Base-by-base conservation (phyloP, 2,797 vertebrate genomes). In the Pygocentrus nattereri region DNA sequence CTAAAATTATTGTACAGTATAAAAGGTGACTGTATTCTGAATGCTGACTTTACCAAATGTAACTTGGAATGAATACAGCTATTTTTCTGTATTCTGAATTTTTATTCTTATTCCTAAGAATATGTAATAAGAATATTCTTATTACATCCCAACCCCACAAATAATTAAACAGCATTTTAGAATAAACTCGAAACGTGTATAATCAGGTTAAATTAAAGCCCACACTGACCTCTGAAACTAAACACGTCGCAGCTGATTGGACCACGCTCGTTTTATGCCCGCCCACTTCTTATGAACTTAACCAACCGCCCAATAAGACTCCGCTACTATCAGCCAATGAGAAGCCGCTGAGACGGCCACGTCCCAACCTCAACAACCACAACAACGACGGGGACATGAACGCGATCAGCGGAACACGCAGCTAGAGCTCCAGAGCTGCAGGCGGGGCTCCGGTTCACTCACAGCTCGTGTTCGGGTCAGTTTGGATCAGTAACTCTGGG, bases 231-330 rank as follows among this genome's bases (percentile, higher is more conserved):
- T 0, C 18, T 50, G 15, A 16, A 62, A 31, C 5, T 6, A 19
- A 31, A 62, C 15, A 30, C 13, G 16, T 1, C 4, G 10, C 21
- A 50, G 52, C 38, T 65, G 49, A 74, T 80, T 80, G 71, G 79
- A n/a, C 23, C 5, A 12, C 13, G 27, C 2, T 19, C 18, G 1
- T 23, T 11, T 11, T 1, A 30, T 5, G 13, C 27, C 27, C 58
- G 54, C 56, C 69, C 30, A 13, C 23, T n/a, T 70, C 11, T 1
- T 23, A 15, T 19, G 5, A 23, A 7, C 41, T 19, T 8, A 6
- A 30, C 15, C 27, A 47, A 27, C 21, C 23, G 10, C 5, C 54
- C 27, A n/a, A 38, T 44, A 54, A 10, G 19, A 10, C 1, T n/a
- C 2, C 23, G 6, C 47, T 30, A 7, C 41, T 13, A 16, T 64